Evolutionary conservation across 2,888 invertebrate species (phyloP), one percentile per base, ranked within the genome.

Genomic region (Tenodera sinensis): DNA sequence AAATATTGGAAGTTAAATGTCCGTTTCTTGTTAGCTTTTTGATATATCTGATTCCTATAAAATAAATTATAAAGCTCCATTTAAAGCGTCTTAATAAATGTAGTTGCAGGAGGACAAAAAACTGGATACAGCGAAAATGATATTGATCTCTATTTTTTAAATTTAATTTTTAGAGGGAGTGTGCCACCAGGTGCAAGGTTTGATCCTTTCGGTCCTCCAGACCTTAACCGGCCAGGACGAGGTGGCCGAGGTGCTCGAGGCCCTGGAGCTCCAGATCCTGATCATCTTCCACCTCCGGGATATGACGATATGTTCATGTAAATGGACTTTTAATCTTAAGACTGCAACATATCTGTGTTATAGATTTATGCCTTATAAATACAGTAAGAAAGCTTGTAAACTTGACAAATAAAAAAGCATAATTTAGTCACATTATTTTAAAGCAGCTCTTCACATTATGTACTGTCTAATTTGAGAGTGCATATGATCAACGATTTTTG

Each of bases 171-270:
- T 93, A 96, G 96, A 54, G 96, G 95, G 15, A 94, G 95, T 1
- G 92, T 96, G 20, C 97, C 97, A 1, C 97, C 97, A 0, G 97
- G 97, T 25, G 97, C 97, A 4, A 95, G 98, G 89, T 98, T 97
- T 93, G 98, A 98, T 94, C 98, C 98, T 0, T 96, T 97, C 92
- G 96, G 96, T 0, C 97, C 97, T 91, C 94, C 91, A 93, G 92
- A 83, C 93, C 94, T 83, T n/a, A 86, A 83, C 12, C 90, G 88
- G 12, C 42, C 89, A 81, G 88, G 89, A 27, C 84, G 83, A 3
- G 90, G 92, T 84, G 91, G 92, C 2, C 30, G 30, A 30, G 30
- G 30, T 30, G 4, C 3, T 87, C 83, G 89, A 88, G 83, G 89
- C n/a, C 83, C 88, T 84, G 87, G 87, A 87, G 94, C 94, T 0